Evolutionary conservation across 2,888 invertebrate genomes (phyloP).

Genomic region (Euphydryas editha): DNA sequence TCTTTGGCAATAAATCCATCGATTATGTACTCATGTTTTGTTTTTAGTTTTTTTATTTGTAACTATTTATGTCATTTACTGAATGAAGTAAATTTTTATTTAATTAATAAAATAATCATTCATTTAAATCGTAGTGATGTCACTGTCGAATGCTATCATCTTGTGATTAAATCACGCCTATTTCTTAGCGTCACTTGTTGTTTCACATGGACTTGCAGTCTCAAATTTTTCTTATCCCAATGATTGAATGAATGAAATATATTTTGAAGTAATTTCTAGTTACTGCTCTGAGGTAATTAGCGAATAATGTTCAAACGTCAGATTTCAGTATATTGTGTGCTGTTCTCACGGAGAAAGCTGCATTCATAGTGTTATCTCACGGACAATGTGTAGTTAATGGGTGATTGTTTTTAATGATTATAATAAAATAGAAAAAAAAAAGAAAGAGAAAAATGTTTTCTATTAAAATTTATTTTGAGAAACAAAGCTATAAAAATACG

Average conservation of each 20-base stretch:
- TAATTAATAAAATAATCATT: no score
- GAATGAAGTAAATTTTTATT: no score
- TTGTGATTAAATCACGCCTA: no score
- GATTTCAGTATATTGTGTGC: constrained; percentile 45
- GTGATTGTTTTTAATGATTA: constrained; percentile 4
- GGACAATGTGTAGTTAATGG: constrained; percentile 34
- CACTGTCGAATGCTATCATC: no score
- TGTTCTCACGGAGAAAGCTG: constrained; percentile 50
- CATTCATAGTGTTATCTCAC: constrained; percentile 36
- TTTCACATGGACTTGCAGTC: no score
- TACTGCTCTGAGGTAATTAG: constrained; percentile 1
- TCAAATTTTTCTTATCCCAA: no score
- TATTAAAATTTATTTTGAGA: not conserved
- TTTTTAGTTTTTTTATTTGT: no score
- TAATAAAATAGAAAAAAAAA: constrained; percentile 6
- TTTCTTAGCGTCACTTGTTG: no score
- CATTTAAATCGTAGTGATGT: no score
- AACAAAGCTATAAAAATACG: not conserved
- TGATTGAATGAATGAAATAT: not conserved
- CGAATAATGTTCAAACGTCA: not conserved
- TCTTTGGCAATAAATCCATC: no score
- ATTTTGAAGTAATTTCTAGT: not conserved
- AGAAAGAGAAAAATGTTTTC: not conserved
- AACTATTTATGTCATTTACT: no score
- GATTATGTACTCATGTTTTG: no score